phyloP scores from a whole-genome alignment of 2,797 vertebrate species.

The Dendrocincla tyrannina region DNA sequence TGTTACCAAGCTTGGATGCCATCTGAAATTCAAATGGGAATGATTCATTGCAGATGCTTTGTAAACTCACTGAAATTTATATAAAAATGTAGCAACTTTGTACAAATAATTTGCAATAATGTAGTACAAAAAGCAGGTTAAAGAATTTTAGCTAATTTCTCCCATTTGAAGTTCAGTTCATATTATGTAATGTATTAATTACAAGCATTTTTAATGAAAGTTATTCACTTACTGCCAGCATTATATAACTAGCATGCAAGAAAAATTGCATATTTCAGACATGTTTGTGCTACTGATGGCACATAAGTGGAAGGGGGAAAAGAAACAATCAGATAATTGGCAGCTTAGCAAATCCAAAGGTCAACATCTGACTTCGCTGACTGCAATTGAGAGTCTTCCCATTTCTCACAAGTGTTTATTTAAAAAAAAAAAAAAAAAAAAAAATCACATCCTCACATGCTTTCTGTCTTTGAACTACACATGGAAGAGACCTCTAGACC shows the following conservation, averaged over 20 bases:
- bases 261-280: not conserved
- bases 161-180: not conserved
- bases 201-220: not conserved
- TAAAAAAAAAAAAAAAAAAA: not conserved
- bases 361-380: slow-evolving; percentile 5
- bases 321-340: not conserved
- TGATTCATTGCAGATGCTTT: slow-evolving; percentile 24
- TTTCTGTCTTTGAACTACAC: not conserved
- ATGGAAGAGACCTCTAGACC: not conserved
- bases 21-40: slow-evolving; percentile 41
- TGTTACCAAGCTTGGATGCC: slow-evolving; percentile 42
- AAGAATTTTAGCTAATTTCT: not conserved
- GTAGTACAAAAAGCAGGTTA: not conserved
- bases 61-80: slow-evolving; percentile 20
- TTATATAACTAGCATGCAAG: not conserved
- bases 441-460: not conserved
- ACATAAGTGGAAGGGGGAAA: not conserved
- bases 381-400: not conserved
- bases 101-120: not conserved
- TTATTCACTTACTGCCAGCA: not conserved
- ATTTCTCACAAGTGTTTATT: not conserved
- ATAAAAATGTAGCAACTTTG: not conserved
- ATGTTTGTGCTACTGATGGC: not conserved
- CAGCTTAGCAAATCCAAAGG: not conserved
- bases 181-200: not conserved